phyloP scores from a whole-genome alignment of 2,797 vertebrate genomes.

The Eospalax fontanierii region DNA sequence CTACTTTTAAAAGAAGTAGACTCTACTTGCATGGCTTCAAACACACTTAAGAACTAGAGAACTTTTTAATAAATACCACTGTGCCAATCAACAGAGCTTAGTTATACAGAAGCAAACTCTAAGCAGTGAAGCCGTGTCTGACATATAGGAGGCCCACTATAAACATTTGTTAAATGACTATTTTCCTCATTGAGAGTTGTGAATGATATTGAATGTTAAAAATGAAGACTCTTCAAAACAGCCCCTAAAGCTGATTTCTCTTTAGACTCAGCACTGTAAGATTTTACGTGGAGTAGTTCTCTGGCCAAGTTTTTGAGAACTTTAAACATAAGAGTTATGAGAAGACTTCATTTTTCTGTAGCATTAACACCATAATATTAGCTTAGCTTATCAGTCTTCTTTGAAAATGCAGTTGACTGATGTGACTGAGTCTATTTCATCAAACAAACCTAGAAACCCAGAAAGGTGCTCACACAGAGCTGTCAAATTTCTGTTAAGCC shows the following conservation, averaged over 20 bases:
- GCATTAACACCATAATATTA: neutral
- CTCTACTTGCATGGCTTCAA: neutral
- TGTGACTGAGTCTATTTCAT: neutral
- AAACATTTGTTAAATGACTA: conserved; percentile 8
- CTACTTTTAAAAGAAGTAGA: neutral
- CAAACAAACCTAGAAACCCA: conserved; percentile 33
- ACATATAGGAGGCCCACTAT: neutral
- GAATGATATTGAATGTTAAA: conserved; percentile 19
- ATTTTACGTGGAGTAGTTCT: neutral
- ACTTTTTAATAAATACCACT: neutral
- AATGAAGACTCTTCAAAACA: conserved; percentile 17
- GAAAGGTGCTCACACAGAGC: neutral
- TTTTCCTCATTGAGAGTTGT: neutral
- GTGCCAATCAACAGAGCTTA: neutral
- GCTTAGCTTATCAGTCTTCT: neutral
- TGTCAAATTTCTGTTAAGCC: conserved; percentile 19
- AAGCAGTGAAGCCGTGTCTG: neutral
- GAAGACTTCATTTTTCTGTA: neutral
- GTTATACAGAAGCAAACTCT: conserved; percentile 5
- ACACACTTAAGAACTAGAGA: neutral
- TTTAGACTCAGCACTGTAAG: neutral
- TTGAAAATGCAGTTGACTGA: neutral
- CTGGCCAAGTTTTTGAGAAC: neutral
- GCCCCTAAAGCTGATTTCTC: neutral
- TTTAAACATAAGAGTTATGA: conserved; percentile 22